Conservation (phyloP, 2,113 vertebrate species). For the Ciconia maguari region DNA sequence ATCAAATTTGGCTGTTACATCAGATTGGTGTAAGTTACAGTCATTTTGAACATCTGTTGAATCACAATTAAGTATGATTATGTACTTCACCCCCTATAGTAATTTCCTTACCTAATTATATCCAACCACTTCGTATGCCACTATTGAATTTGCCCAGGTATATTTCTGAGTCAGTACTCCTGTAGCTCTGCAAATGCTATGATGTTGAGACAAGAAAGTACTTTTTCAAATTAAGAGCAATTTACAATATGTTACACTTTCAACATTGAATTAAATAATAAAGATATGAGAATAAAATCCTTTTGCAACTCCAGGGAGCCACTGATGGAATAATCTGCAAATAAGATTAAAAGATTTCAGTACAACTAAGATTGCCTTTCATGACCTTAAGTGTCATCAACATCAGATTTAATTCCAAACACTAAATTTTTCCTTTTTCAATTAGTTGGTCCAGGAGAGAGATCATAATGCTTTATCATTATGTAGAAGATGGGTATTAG, state of each 20-base stretch:
- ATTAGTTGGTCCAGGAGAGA: constrained; percentile 18
- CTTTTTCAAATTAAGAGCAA: constrained; percentile 48
- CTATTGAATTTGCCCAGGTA: constrained; percentile 29
- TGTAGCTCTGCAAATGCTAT: not conserved
- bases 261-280: constrained; percentile 70
- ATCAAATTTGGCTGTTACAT: constrained; percentile 2
- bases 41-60: constrained; percentile 57
- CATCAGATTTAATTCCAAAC: constrained; percentile 59
- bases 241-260: constrained; percentile 46
- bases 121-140: not conserved
- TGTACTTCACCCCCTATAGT: constrained; percentile 33
- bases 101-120: constrained; percentile 37
- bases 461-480: not conserved
- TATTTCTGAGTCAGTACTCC: constrained; percentile 38
- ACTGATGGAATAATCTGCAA: constrained; percentile 70
- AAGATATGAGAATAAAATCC: constrained; percentile 70
- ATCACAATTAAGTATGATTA: constrained; percentile 53
- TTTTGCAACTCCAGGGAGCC: constrained; percentile 55
- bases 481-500: not conserved
- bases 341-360: constrained; percentile 74
- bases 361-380: constrained; percentile 66
- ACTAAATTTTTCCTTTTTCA: constrained; percentile 31
- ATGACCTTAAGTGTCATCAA: constrained; percentile 65
- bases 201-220: constrained; percentile 23
- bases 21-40: constrained; percentile 32